Conservation (phyloP, 2,113 vertebrate genomes). For the Elephas maximus region DNA sequence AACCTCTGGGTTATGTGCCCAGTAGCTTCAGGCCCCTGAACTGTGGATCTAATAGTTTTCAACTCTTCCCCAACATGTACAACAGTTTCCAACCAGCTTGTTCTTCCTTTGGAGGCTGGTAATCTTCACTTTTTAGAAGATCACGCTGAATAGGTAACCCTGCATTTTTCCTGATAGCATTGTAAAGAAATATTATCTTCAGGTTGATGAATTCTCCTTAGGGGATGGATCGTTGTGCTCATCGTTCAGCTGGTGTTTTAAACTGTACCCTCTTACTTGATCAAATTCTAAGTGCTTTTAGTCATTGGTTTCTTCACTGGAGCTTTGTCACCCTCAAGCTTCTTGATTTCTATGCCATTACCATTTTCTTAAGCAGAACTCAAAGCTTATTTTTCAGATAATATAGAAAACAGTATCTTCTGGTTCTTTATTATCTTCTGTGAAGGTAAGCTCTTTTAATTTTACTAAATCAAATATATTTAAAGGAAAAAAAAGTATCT, state of each 20-base stretch:
- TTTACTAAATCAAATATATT: slow-evolving; percentile 4
- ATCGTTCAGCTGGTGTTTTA: neutral
- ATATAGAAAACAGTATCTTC: neutral
- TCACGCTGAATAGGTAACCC: neutral
- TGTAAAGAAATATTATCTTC: neutral
- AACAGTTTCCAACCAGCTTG: neutral
- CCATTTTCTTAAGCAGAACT: neutral
- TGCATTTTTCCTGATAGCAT: neutral
- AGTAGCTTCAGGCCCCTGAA: neutral
- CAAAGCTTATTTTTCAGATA: neutral
- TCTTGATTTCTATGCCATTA: neutral
- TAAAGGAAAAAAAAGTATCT: neutral
- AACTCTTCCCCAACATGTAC: neutral
- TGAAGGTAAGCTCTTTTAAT: neutral
- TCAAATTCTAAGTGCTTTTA: neutral
- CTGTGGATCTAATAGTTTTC: neutral
- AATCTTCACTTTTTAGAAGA: neutral
- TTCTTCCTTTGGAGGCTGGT: neutral
- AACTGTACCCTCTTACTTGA: neutral
- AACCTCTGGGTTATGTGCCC: neutral
- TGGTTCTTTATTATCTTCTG: neutral
- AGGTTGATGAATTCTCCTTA: neutral
- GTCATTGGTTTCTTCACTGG: neutral
- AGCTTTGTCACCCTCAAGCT: neutral
- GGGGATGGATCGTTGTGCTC: neutral